phyloP scores from a whole-genome alignment of 2,113 vertebrate species.

The Archocentrus centrarchus region DNA sequence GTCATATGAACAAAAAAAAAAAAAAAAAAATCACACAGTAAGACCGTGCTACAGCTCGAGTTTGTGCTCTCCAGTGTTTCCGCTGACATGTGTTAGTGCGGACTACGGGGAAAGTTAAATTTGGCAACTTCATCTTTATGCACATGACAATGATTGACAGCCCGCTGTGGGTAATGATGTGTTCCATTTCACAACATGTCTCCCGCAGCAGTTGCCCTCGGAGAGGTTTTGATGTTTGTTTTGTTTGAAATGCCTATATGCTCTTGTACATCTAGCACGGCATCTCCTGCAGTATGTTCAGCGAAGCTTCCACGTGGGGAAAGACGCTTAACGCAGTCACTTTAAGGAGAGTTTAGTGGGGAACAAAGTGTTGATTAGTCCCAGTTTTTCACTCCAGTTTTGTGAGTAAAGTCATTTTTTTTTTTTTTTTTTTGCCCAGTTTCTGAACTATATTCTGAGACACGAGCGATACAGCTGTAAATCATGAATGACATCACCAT shows the following conservation, averaged over 20 bases:
- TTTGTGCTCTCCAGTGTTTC: conserved; percentile 26
- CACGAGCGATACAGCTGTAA: accelerated
- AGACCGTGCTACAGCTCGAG: background rate
- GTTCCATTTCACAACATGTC: conserved; percentile 53
- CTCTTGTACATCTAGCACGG: conserved; percentile 22
- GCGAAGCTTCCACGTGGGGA: conserved; percentile 23
- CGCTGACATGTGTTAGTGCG: conserved; percentile 21
- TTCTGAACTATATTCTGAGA: background rate
- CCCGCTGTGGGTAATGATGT: conserved; percentile 63
- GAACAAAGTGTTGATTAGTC: background rate
- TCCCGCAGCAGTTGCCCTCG: conserved; percentile 63
- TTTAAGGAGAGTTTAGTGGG: background rate
- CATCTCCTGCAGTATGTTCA: conserved; percentile 36
- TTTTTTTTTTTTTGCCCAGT: accelerated
- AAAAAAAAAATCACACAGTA: background rate
- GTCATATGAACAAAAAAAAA: background rate
- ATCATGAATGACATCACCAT: background rate
- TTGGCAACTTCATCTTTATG: conserved; percentile 49
- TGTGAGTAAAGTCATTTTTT: background rate
- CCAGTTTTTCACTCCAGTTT: background rate
- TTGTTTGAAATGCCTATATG: conserved; percentile 62
- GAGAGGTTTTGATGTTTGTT: conserved; percentile 66
- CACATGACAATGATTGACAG: conserved; percentile 72
- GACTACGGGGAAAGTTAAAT: conserved; percentile 59
- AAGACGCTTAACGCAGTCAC: conserved; percentile 5